Evolutionary conservation across 2,113 vertebrate species (phyloP).

Genomic region (Lycaon pictus): DNA sequence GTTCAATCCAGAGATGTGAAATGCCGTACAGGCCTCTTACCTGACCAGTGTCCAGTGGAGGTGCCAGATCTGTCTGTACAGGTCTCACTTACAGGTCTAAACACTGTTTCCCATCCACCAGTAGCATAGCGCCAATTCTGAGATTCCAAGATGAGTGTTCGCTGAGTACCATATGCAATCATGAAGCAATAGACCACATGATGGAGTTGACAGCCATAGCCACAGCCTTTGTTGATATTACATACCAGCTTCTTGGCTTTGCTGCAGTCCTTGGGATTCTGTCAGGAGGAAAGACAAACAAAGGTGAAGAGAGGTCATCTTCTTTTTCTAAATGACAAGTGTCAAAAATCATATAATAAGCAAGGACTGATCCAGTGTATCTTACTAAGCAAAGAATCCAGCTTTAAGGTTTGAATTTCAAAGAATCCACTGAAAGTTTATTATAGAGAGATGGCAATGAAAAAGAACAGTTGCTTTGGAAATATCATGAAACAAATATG

Average conservation of each 20-base stretch:
- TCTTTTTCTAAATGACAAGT: slow-evolving; percentile 52
- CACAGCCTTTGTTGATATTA: slow-evolving; percentile 99
- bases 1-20: slow-evolving; percentile 19
- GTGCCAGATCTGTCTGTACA: slow-evolving; percentile 95
- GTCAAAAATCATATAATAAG: slow-evolving; percentile 63
- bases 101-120: slow-evolving; percentile 98
- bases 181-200: slow-evolving; percentile 99
- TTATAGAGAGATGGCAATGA: slow-evolving; percentile 52
- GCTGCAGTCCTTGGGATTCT: slow-evolving; percentile 99
- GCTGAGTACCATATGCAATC: slow-evolving; percentile 97
- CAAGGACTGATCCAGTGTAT: background rate
- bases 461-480: slow-evolving; percentile 67
- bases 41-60: slow-evolving; percentile 97
- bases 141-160: slow-evolving; percentile 97
- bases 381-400: slow-evolving; percentile 65
- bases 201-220: slow-evolving; percentile 98
- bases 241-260: slow-evolving; percentile 98
- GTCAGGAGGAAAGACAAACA: slow-evolving; percentile 58
- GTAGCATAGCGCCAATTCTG: slow-evolving; percentile 99
- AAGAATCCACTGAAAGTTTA: slow-evolving; percentile 74
- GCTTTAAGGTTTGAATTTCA: slow-evolving; percentile 37
- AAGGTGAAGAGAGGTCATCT: slow-evolving; percentile 58
- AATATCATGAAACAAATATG: slow-evolving; percentile 70
- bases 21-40: slow-evolving; percentile 84
- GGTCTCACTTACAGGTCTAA: slow-evolving; percentile 96